Conservation (phyloP, 2,797 vertebrate genomes). For the Halcyon smyrnensis region DNA sequence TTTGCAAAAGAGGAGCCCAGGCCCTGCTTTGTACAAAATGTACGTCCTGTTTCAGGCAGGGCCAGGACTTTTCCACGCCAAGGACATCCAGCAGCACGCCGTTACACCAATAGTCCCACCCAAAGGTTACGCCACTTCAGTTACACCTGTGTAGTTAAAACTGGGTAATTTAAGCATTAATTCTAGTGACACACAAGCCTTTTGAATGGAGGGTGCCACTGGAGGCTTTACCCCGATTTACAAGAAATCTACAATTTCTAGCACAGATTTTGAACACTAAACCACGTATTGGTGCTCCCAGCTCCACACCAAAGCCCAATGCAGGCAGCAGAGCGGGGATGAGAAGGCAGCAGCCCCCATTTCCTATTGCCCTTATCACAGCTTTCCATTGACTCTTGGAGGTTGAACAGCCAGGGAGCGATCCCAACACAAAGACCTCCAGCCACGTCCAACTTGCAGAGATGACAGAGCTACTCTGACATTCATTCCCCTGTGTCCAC, state of each 20-base stretch:
- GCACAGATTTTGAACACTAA: neutral
- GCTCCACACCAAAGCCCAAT: rapidly evolving
- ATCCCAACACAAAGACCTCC: neutral
- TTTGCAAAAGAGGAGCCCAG: neutral
- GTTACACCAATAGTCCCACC: neutral
- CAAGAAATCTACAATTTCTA: neutral
- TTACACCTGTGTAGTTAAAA: neutral
- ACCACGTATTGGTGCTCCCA: rapidly evolving
- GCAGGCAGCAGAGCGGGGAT: neutral
- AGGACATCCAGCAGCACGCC: rapidly evolving
- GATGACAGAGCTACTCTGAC: neutral
- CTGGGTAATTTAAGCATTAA: neutral
- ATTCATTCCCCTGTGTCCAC: neutral
- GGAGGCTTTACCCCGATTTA: neutral
- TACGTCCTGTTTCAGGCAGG: neutral
- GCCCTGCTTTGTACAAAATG: neutral
- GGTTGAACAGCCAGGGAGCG: neutral
- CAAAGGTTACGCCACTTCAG: neutral
- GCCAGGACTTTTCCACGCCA: neutral
- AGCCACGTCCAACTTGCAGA: neutral
- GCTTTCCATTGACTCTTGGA: neutral
- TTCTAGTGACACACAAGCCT: neutral
- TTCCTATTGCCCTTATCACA: rapidly evolving
- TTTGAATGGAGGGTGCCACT: neutral
- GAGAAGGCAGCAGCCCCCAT: neutral